Percentiles rank a stretch among this genome's conserved stretches.
phyloP scores from a whole-genome alignment of 2,888 invertebrate species.

The Osmoderma eremita region DNA sequence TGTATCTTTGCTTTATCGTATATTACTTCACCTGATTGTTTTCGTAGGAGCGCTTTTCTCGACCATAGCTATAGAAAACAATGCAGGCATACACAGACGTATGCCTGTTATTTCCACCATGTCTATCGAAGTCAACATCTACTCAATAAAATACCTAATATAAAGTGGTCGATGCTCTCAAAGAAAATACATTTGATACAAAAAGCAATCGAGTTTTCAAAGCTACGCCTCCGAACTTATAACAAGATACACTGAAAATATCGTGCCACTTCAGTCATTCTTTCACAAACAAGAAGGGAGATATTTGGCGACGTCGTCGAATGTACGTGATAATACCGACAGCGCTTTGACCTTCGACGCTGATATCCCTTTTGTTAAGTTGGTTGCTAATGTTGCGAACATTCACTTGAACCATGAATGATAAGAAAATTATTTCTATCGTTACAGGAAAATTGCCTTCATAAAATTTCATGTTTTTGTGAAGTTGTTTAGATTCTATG shows the following conservation, averaged over 20 bases:
- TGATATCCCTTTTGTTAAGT: conserved; percentile 8
- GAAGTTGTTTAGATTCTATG: too few relatives aligned
- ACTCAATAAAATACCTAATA: neutral
- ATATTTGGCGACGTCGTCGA: conserved; percentile 2
- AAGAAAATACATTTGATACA: too few relatives aligned
- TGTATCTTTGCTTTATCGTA: too few relatives aligned
- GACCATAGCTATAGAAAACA: too few relatives aligned
- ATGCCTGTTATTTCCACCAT: neutral
- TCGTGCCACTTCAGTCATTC: neutral
- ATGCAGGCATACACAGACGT: too few relatives aligned
- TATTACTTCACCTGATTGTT: too few relatives aligned
- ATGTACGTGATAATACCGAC: conserved; percentile 5
- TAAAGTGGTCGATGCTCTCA: too few relatives aligned
- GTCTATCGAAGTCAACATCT: neutral
- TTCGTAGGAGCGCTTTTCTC: too few relatives aligned
- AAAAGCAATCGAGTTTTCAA: too few relatives aligned
- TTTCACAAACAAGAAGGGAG: conserved; percentile 4
- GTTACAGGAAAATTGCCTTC: conserved; percentile 6
- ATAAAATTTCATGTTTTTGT: neutral
- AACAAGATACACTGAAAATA: conserved; percentile 1
- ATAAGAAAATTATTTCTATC: conserved; percentile 13
- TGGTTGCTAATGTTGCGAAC: conserved; percentile 8
- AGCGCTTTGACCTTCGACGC: conserved; percentile 8
- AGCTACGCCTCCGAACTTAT: neutral
- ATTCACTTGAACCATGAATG: conserved; percentile 21